These are phyloP conservation scores for Drosophila atripex DNA, from an alignment of 2,888 invertebrate genomes.

Conservation along the genomic window DNA sequence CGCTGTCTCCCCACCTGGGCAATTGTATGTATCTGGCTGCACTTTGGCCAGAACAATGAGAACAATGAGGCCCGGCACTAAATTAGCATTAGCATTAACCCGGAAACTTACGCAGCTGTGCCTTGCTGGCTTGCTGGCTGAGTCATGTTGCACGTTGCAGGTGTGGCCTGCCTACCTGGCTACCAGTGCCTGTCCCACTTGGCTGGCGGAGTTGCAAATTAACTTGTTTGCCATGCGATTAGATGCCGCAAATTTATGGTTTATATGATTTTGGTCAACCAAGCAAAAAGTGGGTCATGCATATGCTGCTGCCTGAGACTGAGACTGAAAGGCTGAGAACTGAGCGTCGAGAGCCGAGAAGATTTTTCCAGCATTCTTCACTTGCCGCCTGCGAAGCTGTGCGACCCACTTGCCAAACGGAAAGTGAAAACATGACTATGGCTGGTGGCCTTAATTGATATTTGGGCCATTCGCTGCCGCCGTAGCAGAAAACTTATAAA, in stretches of 20 bases:
- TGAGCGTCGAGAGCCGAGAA: neutral
- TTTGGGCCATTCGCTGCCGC: constrained; percentile 53
- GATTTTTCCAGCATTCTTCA: constrained; percentile 53
- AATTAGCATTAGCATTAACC: constrained; percentile 67
- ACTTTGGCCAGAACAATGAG: constrained; percentile 33
- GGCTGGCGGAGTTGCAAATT: constrained; percentile 51
- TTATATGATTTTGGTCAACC: constrained; percentile 49
- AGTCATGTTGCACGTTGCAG: constrained; percentile 59
- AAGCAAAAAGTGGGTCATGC: constrained; percentile 57
- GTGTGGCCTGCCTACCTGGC: constrained; percentile 65
- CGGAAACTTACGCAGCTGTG: constrained; percentile 67
- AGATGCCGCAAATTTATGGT: constrained; percentile 69
- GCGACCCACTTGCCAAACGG: constrained; percentile 59
- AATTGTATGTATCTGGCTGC: constrained; percentile 52
- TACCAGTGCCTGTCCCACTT: constrained; percentile 42
- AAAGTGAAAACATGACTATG: constrained; percentile 70
- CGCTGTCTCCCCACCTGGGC: constrained; percentile 44
- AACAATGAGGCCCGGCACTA: constrained; percentile 52
- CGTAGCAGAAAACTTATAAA: constrained; percentile 43
- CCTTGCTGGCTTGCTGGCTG: constrained; percentile 26
- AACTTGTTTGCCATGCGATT: constrained; percentile 67
- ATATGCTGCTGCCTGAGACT: constrained; percentile 7
- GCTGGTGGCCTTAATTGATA: constrained; percentile 73
- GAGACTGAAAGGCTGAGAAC: neutral
- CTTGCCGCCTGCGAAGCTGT: constrained; percentile 11